phyloP scores from a whole-genome alignment of 2,113 vertebrate genomes.

The Mormoops blainvillei region DNA sequence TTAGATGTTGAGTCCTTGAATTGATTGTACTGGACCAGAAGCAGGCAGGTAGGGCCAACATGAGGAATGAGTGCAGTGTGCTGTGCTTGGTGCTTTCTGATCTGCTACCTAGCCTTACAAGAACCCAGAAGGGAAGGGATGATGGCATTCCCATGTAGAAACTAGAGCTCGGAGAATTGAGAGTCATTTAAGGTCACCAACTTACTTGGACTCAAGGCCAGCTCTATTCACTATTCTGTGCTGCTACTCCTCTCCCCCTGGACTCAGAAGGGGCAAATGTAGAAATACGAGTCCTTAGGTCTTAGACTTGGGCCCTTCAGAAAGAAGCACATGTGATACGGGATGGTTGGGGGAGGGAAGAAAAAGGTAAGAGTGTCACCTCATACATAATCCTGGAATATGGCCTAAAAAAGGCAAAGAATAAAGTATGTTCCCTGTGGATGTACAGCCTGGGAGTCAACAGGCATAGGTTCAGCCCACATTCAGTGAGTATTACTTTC shows the following conservation, averaged over 20 bases:
- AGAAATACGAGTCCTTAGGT: conserved; percentile 33
- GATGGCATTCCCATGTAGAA: conserved; percentile 32
- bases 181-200: conserved; percentile 1
- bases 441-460: neutral
- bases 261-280: neutral
- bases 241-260: neutral
- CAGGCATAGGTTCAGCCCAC: neutral
- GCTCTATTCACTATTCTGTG: neutral
- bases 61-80: neutral
- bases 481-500: neutral
- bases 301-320: conserved; percentile 18
- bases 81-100: neutral
- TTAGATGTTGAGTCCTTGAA: neutral
- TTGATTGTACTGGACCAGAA: neutral
- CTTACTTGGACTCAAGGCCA: neutral
- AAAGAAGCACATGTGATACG: neutral
- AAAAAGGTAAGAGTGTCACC: neutral
- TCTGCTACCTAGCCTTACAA: neutral
- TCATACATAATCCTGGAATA: neutral
- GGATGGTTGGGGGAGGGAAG: neutral
- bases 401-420: neutral
- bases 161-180: conserved; percentile 23
- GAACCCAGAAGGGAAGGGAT: neutral
- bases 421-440: neutral
- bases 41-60: neutral